Evolutionary conservation across 2,888 invertebrate species (phyloP).

Genomic region (Ochlodes sylvanus): DNA sequence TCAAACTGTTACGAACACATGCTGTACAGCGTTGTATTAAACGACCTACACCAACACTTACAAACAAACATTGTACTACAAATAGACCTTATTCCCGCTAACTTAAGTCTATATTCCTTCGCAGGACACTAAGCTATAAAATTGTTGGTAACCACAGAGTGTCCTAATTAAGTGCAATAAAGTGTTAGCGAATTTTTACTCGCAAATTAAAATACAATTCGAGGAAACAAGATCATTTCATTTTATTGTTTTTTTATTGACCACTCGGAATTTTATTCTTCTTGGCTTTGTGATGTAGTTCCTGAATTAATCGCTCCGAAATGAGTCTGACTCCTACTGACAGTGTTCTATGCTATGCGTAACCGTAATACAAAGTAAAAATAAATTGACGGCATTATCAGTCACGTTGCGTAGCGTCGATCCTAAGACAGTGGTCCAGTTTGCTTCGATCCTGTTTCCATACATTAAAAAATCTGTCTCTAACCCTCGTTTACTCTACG

Average conservation of each 20-base stretch:
- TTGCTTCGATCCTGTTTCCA: too few species aligned
- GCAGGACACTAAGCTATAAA: neutral
- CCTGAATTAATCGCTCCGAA: constrained; percentile 28
- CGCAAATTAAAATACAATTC: constrained; percentile 42
- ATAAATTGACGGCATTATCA: too few species aligned
- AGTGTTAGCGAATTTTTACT: constrained; percentile 50
- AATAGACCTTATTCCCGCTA: constrained; percentile 36
- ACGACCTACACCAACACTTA: constrained; percentile 49
- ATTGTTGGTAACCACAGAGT: constrained; percentile 24
- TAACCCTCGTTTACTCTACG: too few species aligned
- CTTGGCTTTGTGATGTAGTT: constrained; percentile 23
- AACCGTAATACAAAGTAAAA: too few species aligned
- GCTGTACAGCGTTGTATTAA: constrained; percentile 54
- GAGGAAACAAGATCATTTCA: constrained; percentile 37
- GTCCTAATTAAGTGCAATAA: constrained; percentile 60
- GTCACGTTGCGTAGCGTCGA: too few species aligned
- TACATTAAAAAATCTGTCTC: too few species aligned
- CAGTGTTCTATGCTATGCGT: too few species aligned
- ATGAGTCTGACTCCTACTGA: constrained; percentile 5
- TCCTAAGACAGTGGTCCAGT: too few species aligned
- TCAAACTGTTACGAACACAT: constrained; percentile 58
- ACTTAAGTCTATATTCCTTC: constrained; percentile 16
- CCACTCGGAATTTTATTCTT: constrained; percentile 22
- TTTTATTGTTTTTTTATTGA: constrained; percentile 39
- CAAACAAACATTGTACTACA: constrained; percentile 28